Evolutionary conservation across 2,888 invertebrate species (phyloP), one percentile per base, ranked within the genome.

Genomic region (Trissonchulus latispiculum): DNA sequence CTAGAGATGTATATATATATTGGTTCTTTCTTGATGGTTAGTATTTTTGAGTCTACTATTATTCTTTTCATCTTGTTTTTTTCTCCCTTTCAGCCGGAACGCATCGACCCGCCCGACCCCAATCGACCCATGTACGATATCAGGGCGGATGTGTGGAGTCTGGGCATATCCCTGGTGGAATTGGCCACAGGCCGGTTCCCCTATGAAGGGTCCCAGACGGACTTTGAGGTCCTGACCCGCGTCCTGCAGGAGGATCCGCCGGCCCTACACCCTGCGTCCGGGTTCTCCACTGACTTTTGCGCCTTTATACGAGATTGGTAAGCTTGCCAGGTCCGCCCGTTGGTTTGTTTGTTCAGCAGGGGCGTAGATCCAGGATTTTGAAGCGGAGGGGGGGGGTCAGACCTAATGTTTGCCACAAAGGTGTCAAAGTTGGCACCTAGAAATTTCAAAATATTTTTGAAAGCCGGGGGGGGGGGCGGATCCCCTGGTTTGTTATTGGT

Each of bases 141-240:
- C 82, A 89, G 99, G 79, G 97, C 99, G 31, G 99, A 99, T 86
- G 97, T 99, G 71, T 99, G 99, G 99, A 95, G 95, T 78, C 87
- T 99, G 78, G 99, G 99, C 78, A 95, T 85, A 36, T 83, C 84
- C 37, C 76, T 85, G 70, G 75, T 99, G 71, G 99, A 99, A 87
- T 87, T 99, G 81, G 99, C 97, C 67, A 95, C 95, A 23, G 97
- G 95, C 72, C 90, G 90, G 78, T 96, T 95, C 84, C 97, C 97
- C 0, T 87, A 87, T 81, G 93, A 93, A 85, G 92, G 94, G 85
- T 96, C 96, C 85, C 91, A 91, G 86, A 95, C 93, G 81, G 97
- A 97, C 86, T 99, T 99, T 86, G 97, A 97, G 87, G 94, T 96
- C 73, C 88, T 95, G 78, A 90, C 93, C 72, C 90, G 90, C 87